Evolutionary conservation across 2,797 vertebrate genomes (phyloP), one percentile per base, ranked within the genome.

Genomic region (Urocyon cinereoargenteus): DNA sequence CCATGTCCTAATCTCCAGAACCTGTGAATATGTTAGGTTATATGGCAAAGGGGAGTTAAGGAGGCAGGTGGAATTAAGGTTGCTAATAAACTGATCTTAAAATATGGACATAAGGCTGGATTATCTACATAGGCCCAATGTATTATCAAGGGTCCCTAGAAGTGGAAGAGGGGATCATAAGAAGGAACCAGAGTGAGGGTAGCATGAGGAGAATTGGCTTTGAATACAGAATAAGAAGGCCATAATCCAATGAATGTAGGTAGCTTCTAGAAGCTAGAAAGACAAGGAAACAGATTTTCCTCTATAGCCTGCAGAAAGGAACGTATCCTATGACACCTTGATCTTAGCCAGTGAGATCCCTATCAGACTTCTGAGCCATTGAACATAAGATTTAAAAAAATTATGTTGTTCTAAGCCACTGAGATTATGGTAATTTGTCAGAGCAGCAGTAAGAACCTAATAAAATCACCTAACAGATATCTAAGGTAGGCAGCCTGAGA

Each of bases 81-180:
- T 78, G 36, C 18, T 86, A 92, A 82, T 49, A 90, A 72, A 81
- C 2, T 68, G 55, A 93, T 31, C 45, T 97, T 78, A 88, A 93
- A 51, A 75, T 85, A 73, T 36, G 7, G 31, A 91, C 59, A 70
- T 68, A 40, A 81, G 61, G 40, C 79, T 90, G 12, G 4, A 15
- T 95, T 77, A 24, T 79, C 18, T 36, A 57, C 21, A 3, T 68
- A 34, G 73, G 45, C 15, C 68, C 14, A n/a, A 12, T 31, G 34
- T 45, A 55, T 64, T 84, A 19, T 24, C 64, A 72, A 88, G 18
- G 19, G 36, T 70, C n/a, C n/a, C 70, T 94, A 45, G 55, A 62
- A 87, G 51, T 40, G n/a, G 68, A 87, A 68, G 70, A 87, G n/a
- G 86, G 31, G 26, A 66, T 64, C 59, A 45, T 68, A 90, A 87